Base-by-base conservation (phyloP, 2,888 invertebrate species). In the Galeruca laticollis region DNA sequence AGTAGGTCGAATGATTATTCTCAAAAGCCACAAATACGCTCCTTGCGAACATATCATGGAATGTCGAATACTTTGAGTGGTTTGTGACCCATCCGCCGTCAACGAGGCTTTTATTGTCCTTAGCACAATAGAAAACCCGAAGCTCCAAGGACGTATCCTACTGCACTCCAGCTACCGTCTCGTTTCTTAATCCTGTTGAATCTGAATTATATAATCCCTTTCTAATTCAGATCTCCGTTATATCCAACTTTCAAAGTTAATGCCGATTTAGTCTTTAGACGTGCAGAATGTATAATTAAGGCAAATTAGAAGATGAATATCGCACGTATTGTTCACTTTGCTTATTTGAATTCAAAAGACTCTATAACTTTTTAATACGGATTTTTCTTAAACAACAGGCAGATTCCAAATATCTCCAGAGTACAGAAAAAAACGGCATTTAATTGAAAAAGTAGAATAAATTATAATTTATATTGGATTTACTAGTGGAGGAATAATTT, bases 41-140 rank as follows among this genome's bases (percentile, higher is more conserved):
- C 47, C 60, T 47, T 54, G 43, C 40, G 60, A 68, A 68, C 56
- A 68, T 62, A 62, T 62, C 68, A n/a, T 49, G 61, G 49, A 68
- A 68, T 26, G 68, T 68, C 68, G 68, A 65, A 65, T 21, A 18
- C 13, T 57, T 56, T 62, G 68, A 68, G 68, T 68, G 61, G 68
- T 68, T 57, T 68, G 68, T 57, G 61, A 61, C 61, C 68, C 37
- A 47, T 31, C 56, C 56, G 54, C n/a, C 56, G 60, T 60, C 59
- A 60, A 66, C 63, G 54, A 54, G 57, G 37, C 21, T 66, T 56
- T 66, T 66, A 66, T 66, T 66, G 66, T 66, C 66, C 66, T 37
- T 49, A 26, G 6, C 37, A 66, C 66, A 66, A 66, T 51, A 26
- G 66, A 60, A 37, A 47, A 15, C 18, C 15, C 4, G 9, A 33